phyloP scores from a whole-genome alignment of 2,888 invertebrate species.

The Phragmatobia fuliginosa region DNA sequence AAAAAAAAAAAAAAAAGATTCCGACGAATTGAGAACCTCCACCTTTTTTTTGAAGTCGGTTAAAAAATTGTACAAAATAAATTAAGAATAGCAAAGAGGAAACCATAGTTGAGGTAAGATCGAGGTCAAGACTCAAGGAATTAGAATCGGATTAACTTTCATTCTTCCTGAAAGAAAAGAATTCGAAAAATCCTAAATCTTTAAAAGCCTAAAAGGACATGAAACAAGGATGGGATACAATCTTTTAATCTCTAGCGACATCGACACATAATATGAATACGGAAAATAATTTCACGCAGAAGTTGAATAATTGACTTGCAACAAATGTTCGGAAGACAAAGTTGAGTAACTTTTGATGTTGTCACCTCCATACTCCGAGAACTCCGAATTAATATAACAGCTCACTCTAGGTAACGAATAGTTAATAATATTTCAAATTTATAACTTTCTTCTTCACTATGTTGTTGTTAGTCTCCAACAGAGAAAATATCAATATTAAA shows the following conservation, averaged over 20 bases:
- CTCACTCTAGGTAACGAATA: no score
- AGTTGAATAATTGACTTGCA: background rate
- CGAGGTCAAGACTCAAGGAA: constrained; percentile 6
- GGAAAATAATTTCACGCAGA: constrained; percentile 10
- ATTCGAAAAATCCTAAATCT: background rate
- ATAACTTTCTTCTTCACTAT: no score
- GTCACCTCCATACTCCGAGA: background rate
- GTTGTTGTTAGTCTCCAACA: no score
- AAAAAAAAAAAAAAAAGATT: no score
- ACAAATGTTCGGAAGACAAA: background rate
- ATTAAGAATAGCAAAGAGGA: background rate
- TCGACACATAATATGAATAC: constrained; percentile 30
- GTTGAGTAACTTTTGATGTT: background rate
- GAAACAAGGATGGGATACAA: constrained; percentile 26
- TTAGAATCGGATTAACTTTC: constrained; percentile 5
- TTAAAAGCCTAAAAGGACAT: constrained; percentile 9
- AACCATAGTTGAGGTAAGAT: background rate
- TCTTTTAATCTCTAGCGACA: constrained; percentile 32
- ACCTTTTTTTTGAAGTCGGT: no score
- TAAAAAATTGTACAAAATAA: background rate
- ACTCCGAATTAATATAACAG: no score
- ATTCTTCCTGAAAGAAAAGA: constrained; percentile 8
- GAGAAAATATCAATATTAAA: no score
- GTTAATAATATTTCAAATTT: no score
- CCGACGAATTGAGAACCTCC: no score